phyloP scores from a whole-genome alignment of 1,140 invertebrate genomes.

The Megathymus violae region DNA sequence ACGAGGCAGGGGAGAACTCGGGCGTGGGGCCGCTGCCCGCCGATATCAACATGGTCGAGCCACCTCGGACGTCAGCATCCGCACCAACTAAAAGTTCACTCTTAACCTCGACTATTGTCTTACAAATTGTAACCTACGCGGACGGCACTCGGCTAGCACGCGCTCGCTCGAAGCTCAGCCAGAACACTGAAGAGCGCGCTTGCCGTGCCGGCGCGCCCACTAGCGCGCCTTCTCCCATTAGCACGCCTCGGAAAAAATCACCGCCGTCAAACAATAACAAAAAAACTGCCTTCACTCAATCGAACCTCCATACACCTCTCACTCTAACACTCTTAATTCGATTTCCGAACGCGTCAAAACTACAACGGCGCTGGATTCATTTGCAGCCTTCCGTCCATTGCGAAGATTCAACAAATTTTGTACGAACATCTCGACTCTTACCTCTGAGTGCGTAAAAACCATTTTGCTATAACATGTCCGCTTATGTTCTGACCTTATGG shows the following conservation, averaged over 20 bases:
- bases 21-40: slow-evolving; percentile 81
- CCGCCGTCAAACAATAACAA: slow-evolving; percentile 76
- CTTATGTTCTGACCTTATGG: slow-evolving; percentile 47
- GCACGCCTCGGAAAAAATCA: slow-evolving; percentile 81
- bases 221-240: slow-evolving; percentile 81
- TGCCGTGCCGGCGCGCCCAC: slow-evolving; percentile 78
- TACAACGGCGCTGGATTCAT: slow-evolving; percentile 75
- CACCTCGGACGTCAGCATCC: slow-evolving; percentile 63
- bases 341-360: slow-evolving; percentile 82
- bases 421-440: slow-evolving; percentile 29
- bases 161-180: slow-evolving; percentile 80
- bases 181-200: slow-evolving; percentile 83
- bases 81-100: slow-evolving; percentile 65
- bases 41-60: slow-evolving; percentile 82
- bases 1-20: slow-evolving; percentile 82
- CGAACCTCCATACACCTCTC: slow-evolving; percentile 75
- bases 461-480: slow-evolving; percentile 35
- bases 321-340: slow-evolving; percentile 81
- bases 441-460: slow-evolving; percentile 19
- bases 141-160: slow-evolving; percentile 64
- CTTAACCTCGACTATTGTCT: slow-evolving; percentile 10
- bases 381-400: slow-evolving; percentile 75
- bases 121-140: slow-evolving; percentile 48
- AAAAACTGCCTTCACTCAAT: slow-evolving; percentile 76
- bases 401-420: slow-evolving; percentile 33